Percentiles rank a stretch among this genome's conserved stretches.
Evolutionary conservation across 2,113 vertebrate genomes (phyloP).

Genomic region (Lanius ludovicianus): DNA sequence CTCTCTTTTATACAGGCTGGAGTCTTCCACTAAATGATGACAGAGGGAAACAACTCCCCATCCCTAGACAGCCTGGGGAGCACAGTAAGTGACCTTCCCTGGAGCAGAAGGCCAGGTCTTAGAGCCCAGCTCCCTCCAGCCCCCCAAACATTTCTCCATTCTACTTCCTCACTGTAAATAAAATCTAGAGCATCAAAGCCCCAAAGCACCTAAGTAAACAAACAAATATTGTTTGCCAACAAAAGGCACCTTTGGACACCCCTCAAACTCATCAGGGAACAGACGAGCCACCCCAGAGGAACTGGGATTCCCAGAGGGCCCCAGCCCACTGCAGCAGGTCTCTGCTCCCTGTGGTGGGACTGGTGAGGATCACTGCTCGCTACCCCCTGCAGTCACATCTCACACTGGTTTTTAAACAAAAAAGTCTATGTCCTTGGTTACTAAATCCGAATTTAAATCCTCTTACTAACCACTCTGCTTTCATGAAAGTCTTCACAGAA

Average conservation of each 20-base stretch:
- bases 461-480: rapidly evolving
- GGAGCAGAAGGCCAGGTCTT: not conserved
- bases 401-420: not conserved
- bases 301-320: not conserved
- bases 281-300: not conserved
- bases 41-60: rapidly evolving
- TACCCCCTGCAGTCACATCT: not conserved
- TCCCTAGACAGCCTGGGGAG: not conserved
- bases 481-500: not conserved
- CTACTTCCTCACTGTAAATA: not conserved
- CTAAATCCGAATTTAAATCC: not conserved
- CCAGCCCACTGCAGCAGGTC: not conserved
- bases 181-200: not conserved
- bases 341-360: not conserved
- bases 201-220: not conserved
- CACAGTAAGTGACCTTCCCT: not conserved
- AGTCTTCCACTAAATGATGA: not conserved
- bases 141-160: not conserved
- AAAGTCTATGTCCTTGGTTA: rapidly evolving
- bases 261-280: not conserved
- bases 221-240: not conserved
- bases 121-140: not conserved
- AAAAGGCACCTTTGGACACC: not conserved
- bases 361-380: rapidly evolving
- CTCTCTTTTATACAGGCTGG: not conserved